Percentiles rank a stretch among this genome's conserved stretches.
Conservation (phyloP, 1,140 invertebrate species). For the Dreissena rostriformis region DNA sequence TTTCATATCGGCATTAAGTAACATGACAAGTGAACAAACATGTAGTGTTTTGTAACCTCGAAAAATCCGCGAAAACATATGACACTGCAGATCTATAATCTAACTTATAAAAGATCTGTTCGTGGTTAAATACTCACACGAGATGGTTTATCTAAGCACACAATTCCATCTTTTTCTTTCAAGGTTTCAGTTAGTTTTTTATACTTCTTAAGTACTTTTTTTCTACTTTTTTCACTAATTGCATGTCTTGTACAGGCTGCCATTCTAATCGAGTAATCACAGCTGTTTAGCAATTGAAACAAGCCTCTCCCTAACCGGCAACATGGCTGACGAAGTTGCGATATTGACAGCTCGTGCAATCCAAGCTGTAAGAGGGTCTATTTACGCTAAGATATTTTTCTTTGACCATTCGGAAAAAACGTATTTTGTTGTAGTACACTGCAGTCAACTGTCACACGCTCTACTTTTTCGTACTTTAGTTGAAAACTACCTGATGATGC, state of each 20-base stretch:
- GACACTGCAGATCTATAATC: background rate
- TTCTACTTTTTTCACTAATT: constrained; percentile 62
- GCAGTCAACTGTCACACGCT: too few species aligned
- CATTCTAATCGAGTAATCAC: constrained; percentile 55
- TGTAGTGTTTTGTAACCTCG: background rate
- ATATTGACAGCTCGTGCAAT: constrained; percentile 50
- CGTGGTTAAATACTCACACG: constrained; percentile 41
- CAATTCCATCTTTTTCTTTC: constrained; percentile 66
- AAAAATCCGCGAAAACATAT: background rate
- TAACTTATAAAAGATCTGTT: constrained; percentile 11
- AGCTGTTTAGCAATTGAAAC: background rate
- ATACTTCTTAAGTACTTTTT: constrained; percentile 72
- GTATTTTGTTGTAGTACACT: too few species aligned
- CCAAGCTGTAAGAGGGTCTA: constrained; percentile 36
- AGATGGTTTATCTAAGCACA: constrained; percentile 59
- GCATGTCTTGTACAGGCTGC: constrained; percentile 63
- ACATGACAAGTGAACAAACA: background rate
- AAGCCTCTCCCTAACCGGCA: constrained; percentile 15
- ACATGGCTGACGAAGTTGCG: constrained; percentile 57
- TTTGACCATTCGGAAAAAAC: too few species aligned
- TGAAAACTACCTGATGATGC: too few species aligned
- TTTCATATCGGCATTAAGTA: too few species aligned
- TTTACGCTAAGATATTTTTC: too few species aligned
- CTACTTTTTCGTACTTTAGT: too few species aligned
- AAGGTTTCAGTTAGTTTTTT: constrained; percentile 61